Evolutionary conservation across 2,113 vertebrate genomes (phyloP).

Genomic region (Cyphotilapia sp.): DNA sequence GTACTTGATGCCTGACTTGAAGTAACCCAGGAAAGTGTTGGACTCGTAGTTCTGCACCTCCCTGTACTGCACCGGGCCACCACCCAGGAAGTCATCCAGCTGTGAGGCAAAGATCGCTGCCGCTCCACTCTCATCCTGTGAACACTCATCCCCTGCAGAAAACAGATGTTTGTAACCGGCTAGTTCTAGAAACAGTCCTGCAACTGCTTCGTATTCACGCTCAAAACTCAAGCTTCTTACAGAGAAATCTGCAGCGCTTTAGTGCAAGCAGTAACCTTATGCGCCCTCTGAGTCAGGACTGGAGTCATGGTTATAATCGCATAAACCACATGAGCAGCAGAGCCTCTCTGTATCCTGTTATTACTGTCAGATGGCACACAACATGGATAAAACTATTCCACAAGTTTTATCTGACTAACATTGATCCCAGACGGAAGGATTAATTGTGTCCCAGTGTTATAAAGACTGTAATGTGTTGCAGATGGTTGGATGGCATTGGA

Average conservation of each 20-base stretch:
- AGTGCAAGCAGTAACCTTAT: background rate
- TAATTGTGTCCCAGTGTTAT: background rate
- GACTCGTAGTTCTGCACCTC: conserved; percentile 90
- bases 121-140: conserved; percentile 89
- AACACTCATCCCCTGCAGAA: conserved; percentile 83
- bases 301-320: background rate
- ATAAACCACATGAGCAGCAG: conserved; percentile 9
- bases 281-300: conserved; percentile 10
- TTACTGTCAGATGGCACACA: background rate
- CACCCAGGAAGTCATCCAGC: conserved; percentile 88
- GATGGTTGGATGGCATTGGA: background rate
- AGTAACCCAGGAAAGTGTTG: conserved; percentile 83
- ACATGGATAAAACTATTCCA: background rate
- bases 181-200: background rate
- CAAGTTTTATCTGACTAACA: background rate
- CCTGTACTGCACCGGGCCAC: conserved; percentile 85
- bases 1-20: conserved; percentile 91
- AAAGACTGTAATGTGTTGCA: background rate
- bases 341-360: background rate
- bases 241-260: background rate
- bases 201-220: background rate
- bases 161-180: rapidly evolving
- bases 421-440: background rate
- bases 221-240: background rate
- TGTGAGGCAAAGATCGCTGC: conserved; percentile 89